Evolutionary conservation across 2,888 invertebrate species (phyloP).

Genomic region (Desoria tigrina): DNA sequence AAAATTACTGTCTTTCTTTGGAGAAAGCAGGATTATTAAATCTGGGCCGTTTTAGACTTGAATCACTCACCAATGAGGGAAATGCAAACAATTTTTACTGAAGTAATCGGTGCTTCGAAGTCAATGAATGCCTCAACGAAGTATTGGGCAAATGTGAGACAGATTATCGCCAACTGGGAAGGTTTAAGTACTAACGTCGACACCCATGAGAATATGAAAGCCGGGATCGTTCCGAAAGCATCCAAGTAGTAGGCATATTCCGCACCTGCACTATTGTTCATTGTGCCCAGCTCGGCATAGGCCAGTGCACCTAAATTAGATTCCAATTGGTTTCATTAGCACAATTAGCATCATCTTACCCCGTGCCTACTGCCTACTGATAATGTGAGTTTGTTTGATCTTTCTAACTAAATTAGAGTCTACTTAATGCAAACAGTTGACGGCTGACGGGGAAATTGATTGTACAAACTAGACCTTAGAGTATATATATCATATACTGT

Average conservation of each 20-base stretch:
- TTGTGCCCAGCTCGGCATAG: conserved; percentile 78
- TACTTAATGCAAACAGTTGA: no score
- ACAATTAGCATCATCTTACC: not conserved
- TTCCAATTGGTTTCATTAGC: conserved; percentile 7
- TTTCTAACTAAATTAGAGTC: no score
- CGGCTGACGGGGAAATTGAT: no score
- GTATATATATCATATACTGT: no score
- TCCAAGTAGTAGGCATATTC: conserved; percentile 79
- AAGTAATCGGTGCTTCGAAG: conserved; percentile 74
- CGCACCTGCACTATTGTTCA: conserved; percentile 75
- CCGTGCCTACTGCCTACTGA: not conserved
- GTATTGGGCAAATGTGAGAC: conserved; percentile 75
- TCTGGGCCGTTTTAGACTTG: conserved; percentile 16
- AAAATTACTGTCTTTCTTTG: not conserved
- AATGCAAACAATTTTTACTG: conserved; percentile 85
- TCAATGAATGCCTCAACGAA: conserved; percentile 74
- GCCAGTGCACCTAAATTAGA: conserved; percentile 75
- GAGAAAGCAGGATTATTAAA: not conserved
- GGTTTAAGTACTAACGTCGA: conserved; percentile 72
- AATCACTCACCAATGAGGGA: conserved; percentile 74
- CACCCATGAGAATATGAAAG: conserved; percentile 77
- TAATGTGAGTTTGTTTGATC: not conserved
- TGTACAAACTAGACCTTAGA: no score
- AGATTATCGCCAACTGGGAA: conserved; percentile 75
- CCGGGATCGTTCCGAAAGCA: conserved; percentile 73